Percentiles rank a stretch among this genome's conserved stretches.
Conservation (phyloP, 2,113 vertebrate genomes). For the Apus apus region DNA sequence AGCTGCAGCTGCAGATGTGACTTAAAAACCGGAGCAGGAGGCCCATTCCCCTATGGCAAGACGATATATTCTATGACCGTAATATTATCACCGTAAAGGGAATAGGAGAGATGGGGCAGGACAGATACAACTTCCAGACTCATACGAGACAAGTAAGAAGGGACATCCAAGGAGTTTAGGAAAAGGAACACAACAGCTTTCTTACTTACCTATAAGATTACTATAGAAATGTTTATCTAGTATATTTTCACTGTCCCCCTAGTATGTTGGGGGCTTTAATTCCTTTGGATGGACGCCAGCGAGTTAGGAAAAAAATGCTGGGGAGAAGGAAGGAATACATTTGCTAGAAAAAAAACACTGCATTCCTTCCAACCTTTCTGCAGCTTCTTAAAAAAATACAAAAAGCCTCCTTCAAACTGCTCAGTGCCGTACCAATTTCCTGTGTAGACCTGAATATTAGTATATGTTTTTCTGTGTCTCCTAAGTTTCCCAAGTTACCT, state of each 20-base stretch:
- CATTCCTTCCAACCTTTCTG: conserved; percentile 61
- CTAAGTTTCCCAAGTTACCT: conserved; percentile 77
- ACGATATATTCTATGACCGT: conserved; percentile 41
- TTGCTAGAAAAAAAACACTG: conserved; percentile 35
- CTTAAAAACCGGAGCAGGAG: conserved; percentile 43
- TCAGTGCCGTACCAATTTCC: conserved; percentile 73
- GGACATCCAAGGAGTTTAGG: background rate
- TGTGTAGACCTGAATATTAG: conserved; percentile 65
- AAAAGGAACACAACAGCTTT: background rate
- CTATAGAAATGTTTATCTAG: conserved; percentile 38
- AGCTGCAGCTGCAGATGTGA: conserved; percentile 66
- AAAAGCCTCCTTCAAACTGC: conserved; percentile 71
- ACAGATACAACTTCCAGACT: conserved; percentile 38
- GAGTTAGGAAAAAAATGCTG: background rate
- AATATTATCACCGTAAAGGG: conserved; percentile 49
- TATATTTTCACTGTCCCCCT: conserved; percentile 28
- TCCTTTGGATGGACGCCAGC: background rate
- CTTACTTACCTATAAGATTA: conserved; percentile 22
- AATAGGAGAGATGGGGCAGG: conserved; percentile 25
- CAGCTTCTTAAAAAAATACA: conserved; percentile 68
- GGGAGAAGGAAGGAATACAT: conserved; percentile 56
- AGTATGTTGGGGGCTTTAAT: background rate
- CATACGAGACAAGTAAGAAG: background rate
- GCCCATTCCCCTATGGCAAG: conserved; percentile 35
- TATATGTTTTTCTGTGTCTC: conserved; percentile 72